Percentiles rank a stretch among this genome's conserved stretches.
phyloP scores from a whole-genome alignment of 53 echinoderm and acorn worm species.

The Holothuria leucospilota region DNA sequence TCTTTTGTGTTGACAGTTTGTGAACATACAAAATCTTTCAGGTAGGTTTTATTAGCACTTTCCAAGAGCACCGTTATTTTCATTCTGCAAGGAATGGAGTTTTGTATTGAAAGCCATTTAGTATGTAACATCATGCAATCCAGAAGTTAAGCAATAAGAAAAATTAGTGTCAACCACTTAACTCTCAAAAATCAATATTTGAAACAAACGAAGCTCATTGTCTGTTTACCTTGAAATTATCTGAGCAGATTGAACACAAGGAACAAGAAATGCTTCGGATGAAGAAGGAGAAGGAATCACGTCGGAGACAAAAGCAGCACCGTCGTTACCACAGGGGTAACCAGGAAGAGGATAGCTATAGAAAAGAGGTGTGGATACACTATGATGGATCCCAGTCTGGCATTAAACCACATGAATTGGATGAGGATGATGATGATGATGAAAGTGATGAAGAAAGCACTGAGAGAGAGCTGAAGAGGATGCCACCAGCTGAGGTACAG shows the following conservation, averaged over 20 bases:
- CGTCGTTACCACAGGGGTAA: slow-evolving; percentile 48
- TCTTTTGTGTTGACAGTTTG: no score
- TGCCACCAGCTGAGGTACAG: slow-evolving; percentile 85
- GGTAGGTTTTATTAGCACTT: no score
- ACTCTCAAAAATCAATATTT: no score
- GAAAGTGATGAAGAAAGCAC: slow-evolving; percentile 56
- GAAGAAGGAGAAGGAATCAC: slow-evolving; percentile 73
- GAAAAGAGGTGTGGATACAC: slow-evolving; percentile 90
- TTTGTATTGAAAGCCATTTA: no score
- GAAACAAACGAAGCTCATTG: neutral
- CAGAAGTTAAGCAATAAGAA: no score
- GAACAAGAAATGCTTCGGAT: slow-evolving; percentile 72
- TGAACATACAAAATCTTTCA: no score
- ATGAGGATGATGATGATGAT: slow-evolving; percentile 58
- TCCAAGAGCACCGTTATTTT: no score
- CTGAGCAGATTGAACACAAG: slow-evolving; percentile 77
- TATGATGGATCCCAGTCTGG: slow-evolving; percentile 78
- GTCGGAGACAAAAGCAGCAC: slow-evolving; percentile 43
- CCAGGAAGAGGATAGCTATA: slow-evolving; percentile 56
- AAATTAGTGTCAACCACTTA: no score
- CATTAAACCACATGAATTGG: slow-evolving; percentile 54
- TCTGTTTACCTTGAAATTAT: neutral
- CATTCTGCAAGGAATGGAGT: no score
- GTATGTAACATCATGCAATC: no score
- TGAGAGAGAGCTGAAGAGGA: slow-evolving; percentile 57